A percentile compares a stretch with the other conserved stretches of the same genome.
Evolutionary conservation across 2,797 vertebrate species (phyloP).

Genomic region (Falco naumanni): DNA sequence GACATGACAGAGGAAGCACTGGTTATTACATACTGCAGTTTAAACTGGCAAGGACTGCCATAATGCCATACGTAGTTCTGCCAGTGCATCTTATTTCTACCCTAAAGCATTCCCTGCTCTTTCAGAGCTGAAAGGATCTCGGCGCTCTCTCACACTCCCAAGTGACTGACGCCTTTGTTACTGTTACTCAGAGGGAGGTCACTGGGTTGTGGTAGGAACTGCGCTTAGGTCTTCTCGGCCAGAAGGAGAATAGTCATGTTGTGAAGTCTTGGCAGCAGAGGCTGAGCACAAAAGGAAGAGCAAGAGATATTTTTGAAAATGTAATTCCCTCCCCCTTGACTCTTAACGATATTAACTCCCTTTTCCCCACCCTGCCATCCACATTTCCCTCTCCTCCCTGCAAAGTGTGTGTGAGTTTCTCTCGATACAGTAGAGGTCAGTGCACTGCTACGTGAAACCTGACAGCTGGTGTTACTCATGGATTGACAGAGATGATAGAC

Average conservation of each 20-base stretch:
- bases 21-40: background rate
- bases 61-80: background rate
- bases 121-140: background rate
- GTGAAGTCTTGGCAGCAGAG: background rate
- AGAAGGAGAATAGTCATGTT: background rate
- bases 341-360: background rate
- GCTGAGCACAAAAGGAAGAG: background rate
- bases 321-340: background rate
- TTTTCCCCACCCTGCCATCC: background rate
- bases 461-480: background rate
- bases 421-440: slow-evolving; percentile 52
- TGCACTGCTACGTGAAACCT: background rate
- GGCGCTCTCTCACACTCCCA: background rate
- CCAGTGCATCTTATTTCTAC: background rate
- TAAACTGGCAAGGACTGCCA: background rate
- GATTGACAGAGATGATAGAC: background rate
- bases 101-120: background rate
- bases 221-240: background rate
- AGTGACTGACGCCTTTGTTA: background rate
- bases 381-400: background rate
- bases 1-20: background rate
- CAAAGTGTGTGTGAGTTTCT: background rate
- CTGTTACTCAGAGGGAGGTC: background rate
- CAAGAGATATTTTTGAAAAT: background rate
- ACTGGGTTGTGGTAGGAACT: background rate